A percentile compares a stretch with the other conserved stretches of the same genome.
These are phyloP conservation scores for Proteles cristata DNA, from an alignment of 2,113 vertebrate species.

Conservation along the genomic window DNA sequence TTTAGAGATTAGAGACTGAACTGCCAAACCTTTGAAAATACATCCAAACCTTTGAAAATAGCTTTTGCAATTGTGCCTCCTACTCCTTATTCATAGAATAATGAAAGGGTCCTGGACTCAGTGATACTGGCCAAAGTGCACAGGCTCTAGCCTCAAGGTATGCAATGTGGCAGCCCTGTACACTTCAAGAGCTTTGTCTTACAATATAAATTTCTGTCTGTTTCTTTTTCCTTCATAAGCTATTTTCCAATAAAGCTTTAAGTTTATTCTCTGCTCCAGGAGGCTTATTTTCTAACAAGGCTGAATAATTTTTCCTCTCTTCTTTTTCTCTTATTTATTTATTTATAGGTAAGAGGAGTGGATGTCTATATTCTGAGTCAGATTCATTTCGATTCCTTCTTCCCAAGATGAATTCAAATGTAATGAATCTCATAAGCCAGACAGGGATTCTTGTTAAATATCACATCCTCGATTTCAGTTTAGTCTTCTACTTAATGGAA, in stretches of 20 bases:
- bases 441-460: slow-evolving; percentile 54
- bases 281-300: background rate
- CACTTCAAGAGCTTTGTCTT: background rate
- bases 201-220: background rate
- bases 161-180: background rate
- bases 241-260: background rate
- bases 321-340: background rate
- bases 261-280: background rate
- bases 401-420: slow-evolving; percentile 50
- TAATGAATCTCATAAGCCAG: slow-evolving; percentile 62
- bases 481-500: slow-evolving; percentile 66
- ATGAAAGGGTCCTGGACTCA: background rate
- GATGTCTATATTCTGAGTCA: slow-evolving; percentile 27
- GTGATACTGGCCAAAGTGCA: background rate
- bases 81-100: background rate
- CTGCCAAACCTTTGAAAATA: background rate
- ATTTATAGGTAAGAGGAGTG: background rate
- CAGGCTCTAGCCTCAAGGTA: background rate
- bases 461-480: slow-evolving; percentile 60
- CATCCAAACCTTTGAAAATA: background rate
- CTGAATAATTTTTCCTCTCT: background rate
- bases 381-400: slow-evolving; percentile 40
- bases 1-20: background rate
- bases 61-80: background rate
- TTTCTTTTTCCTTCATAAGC: background rate